phyloP scores from a whole-genome alignment of 1,140 invertebrate genomes.

The Ephestia elutella region DNA sequence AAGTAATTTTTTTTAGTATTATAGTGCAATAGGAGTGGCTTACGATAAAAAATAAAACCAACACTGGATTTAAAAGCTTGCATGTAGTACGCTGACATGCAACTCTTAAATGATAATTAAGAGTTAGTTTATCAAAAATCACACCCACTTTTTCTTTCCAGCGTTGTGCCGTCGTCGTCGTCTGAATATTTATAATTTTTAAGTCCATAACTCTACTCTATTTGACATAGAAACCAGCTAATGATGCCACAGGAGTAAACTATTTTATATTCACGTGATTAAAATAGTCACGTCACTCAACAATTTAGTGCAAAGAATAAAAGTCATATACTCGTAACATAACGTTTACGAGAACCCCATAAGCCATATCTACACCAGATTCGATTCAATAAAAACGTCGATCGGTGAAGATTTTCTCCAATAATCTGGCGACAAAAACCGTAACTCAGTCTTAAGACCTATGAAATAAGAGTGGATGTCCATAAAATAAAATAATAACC shows the following conservation, averaged over 20 bases:
- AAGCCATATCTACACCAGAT: constrained; percentile 39
- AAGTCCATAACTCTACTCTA: too few relatives aligned
- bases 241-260: too few relatives aligned
- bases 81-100: neutral
- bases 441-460: constrained; percentile 57
- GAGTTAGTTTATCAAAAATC: neutral
- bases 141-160: too few relatives aligned
- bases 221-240: too few relatives aligned
- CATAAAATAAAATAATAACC: constrained; percentile 73
- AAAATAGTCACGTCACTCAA: neutral
- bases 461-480: constrained; percentile 69
- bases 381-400: constrained; percentile 63
- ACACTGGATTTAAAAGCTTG: neutral
- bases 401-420: constrained; percentile 56
- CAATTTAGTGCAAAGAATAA: constrained; percentile 14
- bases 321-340: constrained; percentile 36
- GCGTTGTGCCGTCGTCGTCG: too few relatives aligned
- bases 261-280: too few relatives aligned
- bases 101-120: neutral
- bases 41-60: neutral
- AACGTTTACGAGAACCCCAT: constrained; percentile 45
- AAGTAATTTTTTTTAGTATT: too few relatives aligned
- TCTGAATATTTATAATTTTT: neutral
- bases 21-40: neutral
- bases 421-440: constrained; percentile 62